A percentile compares a stretch with the other conserved stretches of the same genome.
phyloP scores from a whole-genome alignment of 53 echinoderm and acorn worm genomes.

The Temnopleurus reevesii region DNA sequence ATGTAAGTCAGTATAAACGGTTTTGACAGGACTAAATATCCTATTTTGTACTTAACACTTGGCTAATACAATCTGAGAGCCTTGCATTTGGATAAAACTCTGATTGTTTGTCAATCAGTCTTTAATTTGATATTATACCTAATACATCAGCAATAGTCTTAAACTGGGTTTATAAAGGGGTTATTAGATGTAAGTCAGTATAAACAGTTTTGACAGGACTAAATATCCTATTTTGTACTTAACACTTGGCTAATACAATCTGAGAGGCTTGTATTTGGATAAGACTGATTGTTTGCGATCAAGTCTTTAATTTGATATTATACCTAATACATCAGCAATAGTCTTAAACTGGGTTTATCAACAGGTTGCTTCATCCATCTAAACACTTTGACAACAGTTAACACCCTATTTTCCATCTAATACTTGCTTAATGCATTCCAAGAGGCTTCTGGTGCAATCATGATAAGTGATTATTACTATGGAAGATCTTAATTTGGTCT shows the following conservation, averaged over 20 bases:
- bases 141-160: background rate
- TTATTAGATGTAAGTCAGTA: too few relatives aligned
- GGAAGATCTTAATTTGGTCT: too few relatives aligned
- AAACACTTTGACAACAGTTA: background rate
- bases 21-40: background rate
- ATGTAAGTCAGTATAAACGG: too few relatives aligned
- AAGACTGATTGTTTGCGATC: background rate
- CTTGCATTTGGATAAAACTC: background rate
- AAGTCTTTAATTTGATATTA: slow-evolving; percentile 24
- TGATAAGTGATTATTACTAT: too few relatives aligned
- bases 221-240: background rate
- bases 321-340: background rate
- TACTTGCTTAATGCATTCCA: slow-evolving; percentile 5
- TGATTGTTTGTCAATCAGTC: background rate
- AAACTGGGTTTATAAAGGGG: background rate
- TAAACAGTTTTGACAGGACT: background rate
- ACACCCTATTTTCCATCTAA: background rate
- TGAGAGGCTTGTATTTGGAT: background rate
- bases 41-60: background rate
- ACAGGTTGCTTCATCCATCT: too few relatives aligned
- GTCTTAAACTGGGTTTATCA: background rate
- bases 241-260: slow-evolving; percentile 21
- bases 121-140: slow-evolving; percentile 32
- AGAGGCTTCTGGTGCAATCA: too few relatives aligned
- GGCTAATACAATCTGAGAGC: slow-evolving; percentile 4